Conservation (phyloP, 2,797 vertebrate genomes). For the Micrastur ruficollis region DNA sequence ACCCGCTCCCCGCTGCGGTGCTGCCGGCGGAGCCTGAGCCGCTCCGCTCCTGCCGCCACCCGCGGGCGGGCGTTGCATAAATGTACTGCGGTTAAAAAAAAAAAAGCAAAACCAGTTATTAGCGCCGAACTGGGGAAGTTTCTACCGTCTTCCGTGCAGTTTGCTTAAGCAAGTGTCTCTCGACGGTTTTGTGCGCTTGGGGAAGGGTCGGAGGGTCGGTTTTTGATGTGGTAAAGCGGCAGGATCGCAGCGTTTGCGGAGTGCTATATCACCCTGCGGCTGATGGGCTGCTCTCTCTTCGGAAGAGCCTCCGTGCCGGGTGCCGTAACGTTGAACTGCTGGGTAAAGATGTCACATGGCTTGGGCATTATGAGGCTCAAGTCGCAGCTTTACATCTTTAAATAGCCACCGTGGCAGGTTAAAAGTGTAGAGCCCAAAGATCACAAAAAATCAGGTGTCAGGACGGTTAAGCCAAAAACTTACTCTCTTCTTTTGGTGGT, state of each 20-base stretch:
- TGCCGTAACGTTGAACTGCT: not conserved
- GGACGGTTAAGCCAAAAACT: not conserved
- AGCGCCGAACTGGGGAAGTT: not conserved
- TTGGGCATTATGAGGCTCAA: not conserved
- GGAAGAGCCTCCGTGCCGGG: not conserved
- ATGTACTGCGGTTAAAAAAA: not conserved
- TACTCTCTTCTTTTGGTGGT: not conserved
- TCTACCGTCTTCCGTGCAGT: not conserved
- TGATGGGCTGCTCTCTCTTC: not conserved
- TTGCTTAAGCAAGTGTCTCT: not conserved
- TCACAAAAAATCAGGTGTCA: not conserved
- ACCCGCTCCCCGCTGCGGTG: not conserved
- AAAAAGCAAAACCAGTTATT: too few relatives aligned
- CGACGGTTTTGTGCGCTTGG: not conserved
- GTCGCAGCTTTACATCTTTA: slow-evolving; percentile 20
- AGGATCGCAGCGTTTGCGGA: not conserved
- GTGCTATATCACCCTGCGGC: slow-evolving; percentile 17
- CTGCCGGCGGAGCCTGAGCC: not conserved
- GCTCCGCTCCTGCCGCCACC: not conserved
- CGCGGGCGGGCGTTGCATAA: not conserved
- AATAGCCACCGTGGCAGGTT: not conserved
- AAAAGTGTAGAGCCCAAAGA: not conserved
- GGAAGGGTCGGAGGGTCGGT: not conserved
- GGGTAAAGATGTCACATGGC: not conserved
- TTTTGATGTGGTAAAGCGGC: not conserved